A percentile compares a stretch with the other conserved stretches of the same genome.
Conservation (phyloP, 2,113 vertebrate species). For the Scalopus aquaticus region DNA sequence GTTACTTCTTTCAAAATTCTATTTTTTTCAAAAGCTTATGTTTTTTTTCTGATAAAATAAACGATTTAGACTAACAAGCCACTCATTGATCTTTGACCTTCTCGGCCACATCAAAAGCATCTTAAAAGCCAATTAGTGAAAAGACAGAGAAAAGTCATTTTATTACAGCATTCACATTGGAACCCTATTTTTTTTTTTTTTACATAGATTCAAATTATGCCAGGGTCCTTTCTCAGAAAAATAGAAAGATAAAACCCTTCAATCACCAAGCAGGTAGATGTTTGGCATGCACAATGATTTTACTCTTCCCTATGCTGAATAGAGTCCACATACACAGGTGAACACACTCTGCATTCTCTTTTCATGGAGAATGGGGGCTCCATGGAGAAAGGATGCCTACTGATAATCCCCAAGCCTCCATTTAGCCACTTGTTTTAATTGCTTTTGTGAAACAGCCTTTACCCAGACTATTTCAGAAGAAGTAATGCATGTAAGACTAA, state of each 20-base stretch:
- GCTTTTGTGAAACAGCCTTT: slow-evolving; percentile 52
- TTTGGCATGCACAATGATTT: slow-evolving; percentile 46
- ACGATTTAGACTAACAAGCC: slow-evolving; percentile 81
- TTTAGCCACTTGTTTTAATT: slow-evolving; percentile 52
- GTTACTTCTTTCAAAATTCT: slow-evolving; percentile 80
- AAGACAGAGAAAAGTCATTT: slow-evolving; percentile 77
- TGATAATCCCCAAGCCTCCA: slow-evolving; percentile 55
- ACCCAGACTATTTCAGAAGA: slow-evolving; percentile 22
- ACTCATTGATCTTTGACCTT: slow-evolving; percentile 84
- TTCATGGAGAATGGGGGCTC: slow-evolving; percentile 29
- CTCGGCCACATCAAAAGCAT: slow-evolving; percentile 79
- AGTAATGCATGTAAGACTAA: slow-evolving; percentile 6
- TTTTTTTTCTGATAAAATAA: slow-evolving; percentile 76
- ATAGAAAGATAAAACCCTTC: slow-evolving; percentile 50
- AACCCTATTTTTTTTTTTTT: slow-evolving; percentile 54
- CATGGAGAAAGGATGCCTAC: slow-evolving; percentile 24
- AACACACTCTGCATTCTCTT: background rate
- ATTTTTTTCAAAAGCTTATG: slow-evolving; percentile 80
- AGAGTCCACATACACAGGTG: background rate
- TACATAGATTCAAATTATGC: slow-evolving; percentile 61
- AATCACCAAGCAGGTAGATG: slow-evolving; percentile 52
- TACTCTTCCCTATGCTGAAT: background rate
- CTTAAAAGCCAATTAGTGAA: slow-evolving; percentile 76
- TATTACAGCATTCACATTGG: slow-evolving; percentile 58
- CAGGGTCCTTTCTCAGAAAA: slow-evolving; percentile 68